Evolutionary conservation across 92 coral and sea anemone genomes (phyloP), one percentile per base, ranked within the genome.

Genomic region (Meandrina meandrites): DNA sequence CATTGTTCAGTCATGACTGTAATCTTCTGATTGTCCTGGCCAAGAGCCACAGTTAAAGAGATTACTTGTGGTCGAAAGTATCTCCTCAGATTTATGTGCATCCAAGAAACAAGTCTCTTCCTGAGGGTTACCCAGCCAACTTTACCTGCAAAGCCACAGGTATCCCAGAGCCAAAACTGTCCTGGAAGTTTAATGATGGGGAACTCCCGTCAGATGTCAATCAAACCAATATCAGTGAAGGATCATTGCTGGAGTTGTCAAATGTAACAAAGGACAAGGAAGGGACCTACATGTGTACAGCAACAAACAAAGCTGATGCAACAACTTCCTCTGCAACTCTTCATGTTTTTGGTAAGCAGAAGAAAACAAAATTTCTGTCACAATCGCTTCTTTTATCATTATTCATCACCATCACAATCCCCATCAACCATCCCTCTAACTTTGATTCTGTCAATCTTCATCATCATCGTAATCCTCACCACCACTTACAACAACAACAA

Each of bases 91-190:
- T 74, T 37, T 35, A 8, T 74, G 78, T 40, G 10, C 17, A 30
- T 74, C 78, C 78, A 37, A 74, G 31, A 40, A 74, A 74, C 78
- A 40, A 40, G 53, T 35, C 53, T 74, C 32, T 74, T 19, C 78
- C 78, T 8, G 78, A 74, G 40, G 78, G 78, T 10, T 19, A 74
- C 8, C 24, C 78, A 37, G 53, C 54, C 30, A 74, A 74, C 78
- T 18, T 74, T 10, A 74, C n/a, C 31, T 74, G 78, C 54, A 74
- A 74, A 74, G 78, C 78, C 78, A 40, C 31, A 19, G 78, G 54
- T 40, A 21, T 74, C 15, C 78, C 78, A 22, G 21, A 74, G 30
- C 78, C 78, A 22, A 74, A 2, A 74, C 2, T 74, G 51, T 35
- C 54, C 5, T 74, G 78, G 78, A 37, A 9, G 0, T 74, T 74